Evolutionary conservation across 2,113 vertebrate genomes (phyloP).

Genomic region (Tursiops truncatus): DNA sequence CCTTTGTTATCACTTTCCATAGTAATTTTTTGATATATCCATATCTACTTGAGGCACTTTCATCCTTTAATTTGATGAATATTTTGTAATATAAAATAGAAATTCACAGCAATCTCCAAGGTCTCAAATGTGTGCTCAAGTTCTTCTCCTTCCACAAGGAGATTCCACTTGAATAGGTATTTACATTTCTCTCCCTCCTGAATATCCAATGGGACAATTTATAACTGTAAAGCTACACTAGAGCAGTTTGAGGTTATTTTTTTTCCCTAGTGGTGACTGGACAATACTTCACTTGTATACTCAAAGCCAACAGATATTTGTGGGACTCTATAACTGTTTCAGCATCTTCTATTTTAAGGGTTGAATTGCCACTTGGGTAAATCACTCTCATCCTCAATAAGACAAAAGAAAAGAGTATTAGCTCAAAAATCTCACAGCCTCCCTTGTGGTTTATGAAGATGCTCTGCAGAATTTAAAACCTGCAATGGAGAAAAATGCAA

Average conservation of each 20-base stretch:
- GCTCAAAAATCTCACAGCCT: background rate
- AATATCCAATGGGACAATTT: background rate
- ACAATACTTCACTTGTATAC: background rate
- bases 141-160: background rate
- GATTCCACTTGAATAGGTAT: background rate
- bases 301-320: slow-evolving; percentile 52
- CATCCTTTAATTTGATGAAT: background rate
- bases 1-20: background rate
- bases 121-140: background rate
- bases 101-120: background rate
- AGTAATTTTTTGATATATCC: background rate
- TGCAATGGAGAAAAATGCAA: background rate
- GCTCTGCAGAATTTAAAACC: background rate
- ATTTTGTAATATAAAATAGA: background rate
- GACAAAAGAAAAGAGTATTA: slow-evolving; percentile 43
- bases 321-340: background rate
- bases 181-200: background rate
- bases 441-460: background rate
- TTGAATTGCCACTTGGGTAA: slow-evolving; percentile 42
- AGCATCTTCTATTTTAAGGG: background rate
- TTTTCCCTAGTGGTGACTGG: background rate
- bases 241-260: background rate
- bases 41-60: background rate
- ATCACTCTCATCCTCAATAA: background rate
- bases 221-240: background rate